Percentiles rank a stretch among this genome's conserved stretches.
Evolutionary conservation across 2,113 vertebrate species (phyloP).

Genomic region (Cyanoderma ruficeps): DNA sequence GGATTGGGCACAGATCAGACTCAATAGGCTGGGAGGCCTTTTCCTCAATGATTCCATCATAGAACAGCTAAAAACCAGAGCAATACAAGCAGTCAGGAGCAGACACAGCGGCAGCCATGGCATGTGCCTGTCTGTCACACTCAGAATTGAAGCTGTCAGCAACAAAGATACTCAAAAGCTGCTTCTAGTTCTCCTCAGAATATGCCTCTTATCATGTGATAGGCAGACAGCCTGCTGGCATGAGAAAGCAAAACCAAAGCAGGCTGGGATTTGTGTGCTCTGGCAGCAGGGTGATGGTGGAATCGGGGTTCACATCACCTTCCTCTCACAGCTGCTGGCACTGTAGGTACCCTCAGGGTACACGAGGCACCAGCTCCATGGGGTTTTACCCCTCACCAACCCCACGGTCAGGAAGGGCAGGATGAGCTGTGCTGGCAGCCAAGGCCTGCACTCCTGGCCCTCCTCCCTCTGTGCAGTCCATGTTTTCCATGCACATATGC

Average conservation of each 20-base stretch:
- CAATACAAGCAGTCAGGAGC: background rate
- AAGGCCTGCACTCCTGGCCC: background rate
- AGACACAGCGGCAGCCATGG: background rate
- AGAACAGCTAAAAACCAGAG: background rate
- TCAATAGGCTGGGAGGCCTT: background rate
- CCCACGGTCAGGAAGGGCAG: fast-evolving
- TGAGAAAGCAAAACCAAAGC: background rate
- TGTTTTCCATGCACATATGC: background rate
- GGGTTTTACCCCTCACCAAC: background rate
- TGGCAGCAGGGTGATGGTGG: background rate
- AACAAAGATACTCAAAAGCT: background rate
- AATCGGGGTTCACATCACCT: background rate
- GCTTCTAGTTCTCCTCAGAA: background rate
- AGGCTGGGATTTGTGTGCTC: background rate
- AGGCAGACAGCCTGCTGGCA: background rate
- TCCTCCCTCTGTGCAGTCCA: background rate
- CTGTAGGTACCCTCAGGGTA: background rate
- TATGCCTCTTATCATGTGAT: background rate
- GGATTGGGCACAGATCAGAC: background rate
- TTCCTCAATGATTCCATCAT: background rate
- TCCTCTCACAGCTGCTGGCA: background rate
- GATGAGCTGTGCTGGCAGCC: background rate
- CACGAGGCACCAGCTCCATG: background rate
- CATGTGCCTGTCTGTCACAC: background rate
- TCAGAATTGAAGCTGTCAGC: background rate